Base-by-base conservation (phyloP, 2,797 vertebrate genomes). In the Aldrovandia affinis region DNA sequence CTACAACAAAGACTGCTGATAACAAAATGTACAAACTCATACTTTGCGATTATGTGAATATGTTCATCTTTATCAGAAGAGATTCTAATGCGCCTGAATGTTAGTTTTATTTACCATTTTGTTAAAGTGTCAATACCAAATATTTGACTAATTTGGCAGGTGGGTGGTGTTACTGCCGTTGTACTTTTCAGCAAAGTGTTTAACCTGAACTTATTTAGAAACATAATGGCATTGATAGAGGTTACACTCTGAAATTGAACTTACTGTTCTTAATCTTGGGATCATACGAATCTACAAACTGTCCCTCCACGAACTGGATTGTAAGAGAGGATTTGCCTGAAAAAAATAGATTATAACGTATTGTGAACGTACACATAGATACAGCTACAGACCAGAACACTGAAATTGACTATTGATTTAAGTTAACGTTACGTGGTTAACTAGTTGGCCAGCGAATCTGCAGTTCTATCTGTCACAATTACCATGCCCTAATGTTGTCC, bases 281-380 rank as follows among this genome's bases (percentile, higher is more conserved):
- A 79, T 97, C 95, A 52, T 96, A 97, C 25, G 92, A 94, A 90
- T 96, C 95, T 81, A 97, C 88, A 87, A 97, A 97, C 83, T 96
- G 94, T 81, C 95, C 96, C 90, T 96, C 95, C 89, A 96, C 92
- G 92, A 97, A 97, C 47, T 96, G 96, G 89, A 95, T 96, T n/a
- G 96, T 95, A 87, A 96, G 94, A 83, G 96, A 97, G 30, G 96
- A 96, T 92, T 97, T 97, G 90, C 96, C 96, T 97, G 91, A 82
- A 73, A 1, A 81, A 55, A 68, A 63, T 77, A 15, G 82, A 80
- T 39, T 36, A 20, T 18, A 50, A 63, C 4, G 47, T n/a, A 81
- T 20, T 78, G 12, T 22, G 30, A 63, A 77, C 47, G 55, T 57
- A 33, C 52, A 81, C 68, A 42, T 63, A 84, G 33, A 65, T n/a